Evolutionary conservation across 2,888 invertebrate species (phyloP), one percentile per base, ranked within the genome.

Genomic region (Tillus elongatus): DNA sequence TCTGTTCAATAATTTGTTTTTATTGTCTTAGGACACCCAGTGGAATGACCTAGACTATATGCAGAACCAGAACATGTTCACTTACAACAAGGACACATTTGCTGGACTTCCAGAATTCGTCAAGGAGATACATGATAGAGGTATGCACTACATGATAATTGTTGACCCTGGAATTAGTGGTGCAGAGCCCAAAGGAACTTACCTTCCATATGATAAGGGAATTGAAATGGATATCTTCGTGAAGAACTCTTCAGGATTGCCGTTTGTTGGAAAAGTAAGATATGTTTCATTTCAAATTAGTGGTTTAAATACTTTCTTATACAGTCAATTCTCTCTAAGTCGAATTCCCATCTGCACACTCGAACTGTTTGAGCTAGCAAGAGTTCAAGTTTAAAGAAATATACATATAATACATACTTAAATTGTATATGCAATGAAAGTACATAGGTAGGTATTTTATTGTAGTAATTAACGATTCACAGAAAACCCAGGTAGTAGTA

Each of bases 41-140:
- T 85, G 84, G 81, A 83, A 82, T 51, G 87, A 87, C 57, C 71
- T 87, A 40, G 87, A 88, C 63, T 85, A 84, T 56, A 87, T 87
- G 86, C 66, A 74, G n/a, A 67, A 74, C 26, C 70, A 71, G 36
- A 82, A 84, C 57, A 84, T 84, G 57, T 88, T 88, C 56, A 85
- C 85, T 0, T 76, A 77, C 50, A 74, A 82, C 53, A 61, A 64
- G 4, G 55, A 60, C 0, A 71, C 69, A 13, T 85, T 70, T 57
- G 68, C 66, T 27, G 75, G 72, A 1, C 59, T 85, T 19, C 77
- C 80, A 0, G 60, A 72, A 11, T 84, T 82, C 47, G 74, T 85
- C 0, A 58, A 75, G 2, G 68, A 75, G 37, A 40, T 85, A 14
- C 83, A 84, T 47, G 50, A 69, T 53, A 64, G 61, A 33, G 81